A percentile compares a stretch with the other conserved stretches of the same genome.
Conservation (phyloP, 2,113 vertebrate genomes). For the Brachypteracias leptosomus region DNA sequence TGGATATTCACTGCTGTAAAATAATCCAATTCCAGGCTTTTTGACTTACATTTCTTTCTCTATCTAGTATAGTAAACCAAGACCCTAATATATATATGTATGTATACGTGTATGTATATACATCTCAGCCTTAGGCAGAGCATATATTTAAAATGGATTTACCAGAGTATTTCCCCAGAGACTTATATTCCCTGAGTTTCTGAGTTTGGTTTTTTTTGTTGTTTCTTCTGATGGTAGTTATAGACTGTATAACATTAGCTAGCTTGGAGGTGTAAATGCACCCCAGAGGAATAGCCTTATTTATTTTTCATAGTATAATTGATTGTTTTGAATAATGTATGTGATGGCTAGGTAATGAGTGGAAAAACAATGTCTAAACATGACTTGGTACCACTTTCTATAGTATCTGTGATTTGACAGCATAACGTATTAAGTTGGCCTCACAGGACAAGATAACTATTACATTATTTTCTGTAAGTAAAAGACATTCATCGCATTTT, state of each 20-base stretch:
- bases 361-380: slow-evolving; percentile 52
- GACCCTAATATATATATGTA: neutral
- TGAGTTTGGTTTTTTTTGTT: neutral
- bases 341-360: slow-evolving; percentile 61
- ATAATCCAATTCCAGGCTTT: neutral
- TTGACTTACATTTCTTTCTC: neutral
- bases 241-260: slow-evolving; percentile 21
- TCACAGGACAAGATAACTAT: neutral
- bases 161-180: slow-evolving; percentile 15
- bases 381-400: slow-evolving; percentile 6
- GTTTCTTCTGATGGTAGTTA: neutral
- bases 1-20: neutral
- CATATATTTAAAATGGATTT: slow-evolving; percentile 20
- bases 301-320: slow-evolving; percentile 76
- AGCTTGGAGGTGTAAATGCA: slow-evolving; percentile 21
- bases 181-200: neutral
- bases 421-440: neutral
- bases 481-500: neutral
- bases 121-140: slow-evolving; percentile 3
- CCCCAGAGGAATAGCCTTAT: slow-evolving; percentile 59
- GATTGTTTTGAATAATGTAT: slow-evolving; percentile 78
- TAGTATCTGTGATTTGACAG: slow-evolving; percentile 10
- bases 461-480: neutral
- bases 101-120: neutral
- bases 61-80: neutral